Evolutionary conservation across 2,888 invertebrate genomes (phyloP), one percentile per base, ranked within the genome.

Genomic region (Yponomeuta plumbellus): DNA sequence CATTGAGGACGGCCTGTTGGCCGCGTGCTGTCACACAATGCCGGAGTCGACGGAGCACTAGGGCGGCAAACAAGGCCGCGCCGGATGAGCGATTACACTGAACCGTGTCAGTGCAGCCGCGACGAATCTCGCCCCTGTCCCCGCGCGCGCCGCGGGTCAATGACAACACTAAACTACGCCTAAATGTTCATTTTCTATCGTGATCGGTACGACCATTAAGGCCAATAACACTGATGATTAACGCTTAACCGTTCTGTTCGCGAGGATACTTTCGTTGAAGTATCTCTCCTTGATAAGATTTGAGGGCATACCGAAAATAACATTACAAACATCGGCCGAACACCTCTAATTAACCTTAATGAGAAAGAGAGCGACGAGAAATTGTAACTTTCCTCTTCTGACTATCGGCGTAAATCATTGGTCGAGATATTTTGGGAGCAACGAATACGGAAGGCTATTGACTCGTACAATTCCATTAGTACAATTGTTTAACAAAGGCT

Each of bases 51-150:
- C 21, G 63, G 63, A 63, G 22, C 44, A 63, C 63, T 20, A 65
- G 66, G 63, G 21, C 44, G 63, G 63, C 71, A 75, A 76, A 77
- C 85, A 85, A 87, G 87, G 86, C 80, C 83, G 79, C 79, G 74
- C 77, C 82, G 84, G 86, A 85, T 84, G 84, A 85, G 79, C 82
- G 84, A 81, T 84, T 80, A 83, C 81, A 80, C 83, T 80, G 81
- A 85, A 83, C 83, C 82, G 78, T 85, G 88, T 84, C 86, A 84
- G 76, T 80, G 76, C 74, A 83, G 79, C 79, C 81, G 79, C 78
- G 75, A 76, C 81, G 80, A 84, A 86, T 84, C 80, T 79, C 73
- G 67, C 65, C 66, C 62, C 66, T 52, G 66, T 66, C 68, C 67
- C 68, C 67, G 39, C 67, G 67, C 68, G 62, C 63, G 26, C 64